Evolutionary conservation across 2,797 vertebrate species (phyloP).

Genomic region (Tauraco hartlaubi): DNA sequence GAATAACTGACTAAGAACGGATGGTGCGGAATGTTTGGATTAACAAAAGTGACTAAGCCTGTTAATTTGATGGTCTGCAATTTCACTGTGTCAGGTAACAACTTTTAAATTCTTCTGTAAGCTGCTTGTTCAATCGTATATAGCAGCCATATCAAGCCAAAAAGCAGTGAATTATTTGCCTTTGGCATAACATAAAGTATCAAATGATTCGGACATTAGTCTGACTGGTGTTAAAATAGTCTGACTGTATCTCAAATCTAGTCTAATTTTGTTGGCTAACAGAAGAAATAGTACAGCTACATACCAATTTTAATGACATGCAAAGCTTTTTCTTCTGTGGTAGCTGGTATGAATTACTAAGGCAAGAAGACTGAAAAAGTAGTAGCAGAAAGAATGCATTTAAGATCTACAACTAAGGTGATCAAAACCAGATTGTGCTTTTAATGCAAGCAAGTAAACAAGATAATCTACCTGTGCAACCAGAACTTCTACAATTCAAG

Average conservation of each 20-base stretch:
- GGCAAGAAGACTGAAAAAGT: not conserved
- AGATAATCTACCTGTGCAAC: not conserved
- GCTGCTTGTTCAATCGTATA: not conserved
- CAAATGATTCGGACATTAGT: not conserved
- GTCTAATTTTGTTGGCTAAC: not conserved
- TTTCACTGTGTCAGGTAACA: not conserved
- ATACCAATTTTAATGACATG: not conserved
- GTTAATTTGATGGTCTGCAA: not conserved
- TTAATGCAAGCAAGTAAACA: conserved; percentile 1
- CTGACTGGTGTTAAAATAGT: not conserved
- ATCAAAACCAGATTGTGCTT: conserved; percentile 10
- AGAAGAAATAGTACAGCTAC: conserved; percentile 1
- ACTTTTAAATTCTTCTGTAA: not conserved
- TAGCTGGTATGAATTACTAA: not conserved
- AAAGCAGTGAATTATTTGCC: not conserved
- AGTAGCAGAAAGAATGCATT: not conserved
- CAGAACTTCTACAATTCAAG: not conserved
- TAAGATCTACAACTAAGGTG: not conserved
- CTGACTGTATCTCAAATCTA: not conserved
- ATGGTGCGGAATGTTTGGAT: not conserved
- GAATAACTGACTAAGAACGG: not conserved
- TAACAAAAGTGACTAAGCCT: not conserved
- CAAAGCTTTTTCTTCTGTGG: conserved; percentile 20
- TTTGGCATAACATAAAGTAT: not conserved
- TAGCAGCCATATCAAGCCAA: not conserved